These are phyloP conservation scores for Falco rusticolus DNA, from an alignment of 2,797 vertebrate genomes.

Conservation along the genomic window DNA sequence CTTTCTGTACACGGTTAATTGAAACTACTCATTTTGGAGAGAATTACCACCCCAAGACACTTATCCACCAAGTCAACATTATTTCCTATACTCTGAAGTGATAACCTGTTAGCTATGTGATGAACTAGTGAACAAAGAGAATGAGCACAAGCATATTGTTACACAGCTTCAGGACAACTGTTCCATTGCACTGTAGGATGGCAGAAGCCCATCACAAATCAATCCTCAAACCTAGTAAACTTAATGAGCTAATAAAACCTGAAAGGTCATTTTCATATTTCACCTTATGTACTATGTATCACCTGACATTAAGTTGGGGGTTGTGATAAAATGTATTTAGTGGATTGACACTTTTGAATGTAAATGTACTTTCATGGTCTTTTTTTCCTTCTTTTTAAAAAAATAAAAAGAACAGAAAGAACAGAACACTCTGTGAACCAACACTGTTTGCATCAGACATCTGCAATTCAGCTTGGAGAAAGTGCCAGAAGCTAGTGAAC, in stretches of 20 bases:
- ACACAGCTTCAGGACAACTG: neutral
- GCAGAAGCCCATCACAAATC: neutral
- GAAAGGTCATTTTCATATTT: neutral
- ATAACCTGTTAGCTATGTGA: neutral
- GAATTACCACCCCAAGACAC: neutral
- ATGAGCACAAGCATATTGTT: neutral
- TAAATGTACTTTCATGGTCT: neutral
- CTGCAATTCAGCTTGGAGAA: neutral
- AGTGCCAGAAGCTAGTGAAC: neutral
- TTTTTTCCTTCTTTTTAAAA: neutral
- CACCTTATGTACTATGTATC: neutral
- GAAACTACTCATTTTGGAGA: neutral
- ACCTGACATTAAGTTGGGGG: neutral
- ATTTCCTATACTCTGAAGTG: neutral
- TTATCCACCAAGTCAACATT: neutral
- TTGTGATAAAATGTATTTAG: neutral
- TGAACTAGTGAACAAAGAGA: neutral
- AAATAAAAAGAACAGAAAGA: neutral
- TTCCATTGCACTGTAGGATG: neutral
- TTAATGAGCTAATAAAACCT: neutral
- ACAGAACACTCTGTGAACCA: neutral
- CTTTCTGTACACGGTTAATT: neutral
- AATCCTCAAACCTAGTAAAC: neutral
- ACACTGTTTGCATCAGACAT: neutral
- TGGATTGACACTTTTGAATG: neutral